Conservation (phyloP, 2,797 vertebrate genomes). For the Hoplostethus mediterraneus region DNA sequence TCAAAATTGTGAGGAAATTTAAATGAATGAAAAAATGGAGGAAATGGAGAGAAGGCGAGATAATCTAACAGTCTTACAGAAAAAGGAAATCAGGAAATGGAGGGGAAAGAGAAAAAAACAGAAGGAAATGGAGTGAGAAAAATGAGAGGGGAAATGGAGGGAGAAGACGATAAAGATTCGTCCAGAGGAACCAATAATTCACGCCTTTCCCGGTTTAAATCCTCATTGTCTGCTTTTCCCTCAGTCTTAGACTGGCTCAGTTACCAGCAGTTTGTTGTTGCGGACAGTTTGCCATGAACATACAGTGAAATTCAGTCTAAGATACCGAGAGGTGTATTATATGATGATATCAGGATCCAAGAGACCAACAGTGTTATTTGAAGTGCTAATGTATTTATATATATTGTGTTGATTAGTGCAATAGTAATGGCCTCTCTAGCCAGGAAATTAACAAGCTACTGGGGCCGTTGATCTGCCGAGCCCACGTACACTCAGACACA, state of each 20-base stretch:
- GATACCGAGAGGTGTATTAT: too few species aligned
- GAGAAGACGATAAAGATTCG: conserved; percentile 29
- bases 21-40: neutral
- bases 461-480: neutral
- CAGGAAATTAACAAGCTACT: conserved; percentile 2
- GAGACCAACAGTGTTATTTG: conserved; percentile 5
- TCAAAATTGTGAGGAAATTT: neutral
- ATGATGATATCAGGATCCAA: neutral
- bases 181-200: conserved; percentile 18
- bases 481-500: neutral
- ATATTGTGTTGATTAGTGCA: too few species aligned
- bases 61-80: conserved; percentile 4
- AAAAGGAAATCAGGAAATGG: conserved; percentile 28
- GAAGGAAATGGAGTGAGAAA: conserved; percentile 21
- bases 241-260: neutral
- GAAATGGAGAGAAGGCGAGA: neutral
- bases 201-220: neutral
- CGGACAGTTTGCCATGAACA: conserved; percentile 10
- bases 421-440: neutral
- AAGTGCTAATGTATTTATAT: conserved; percentile 8
- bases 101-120: conserved; percentile 5
- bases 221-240: neutral
- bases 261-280: conserved; percentile 4
- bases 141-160: conserved; percentile 40
- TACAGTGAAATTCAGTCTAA: neutral